A percentile compares a stretch with the other conserved stretches of the same genome.
These are phyloP conservation scores for Euclidia mi DNA, from an alignment of 2,888 invertebrate species.

Conservation along the genomic window DNA sequence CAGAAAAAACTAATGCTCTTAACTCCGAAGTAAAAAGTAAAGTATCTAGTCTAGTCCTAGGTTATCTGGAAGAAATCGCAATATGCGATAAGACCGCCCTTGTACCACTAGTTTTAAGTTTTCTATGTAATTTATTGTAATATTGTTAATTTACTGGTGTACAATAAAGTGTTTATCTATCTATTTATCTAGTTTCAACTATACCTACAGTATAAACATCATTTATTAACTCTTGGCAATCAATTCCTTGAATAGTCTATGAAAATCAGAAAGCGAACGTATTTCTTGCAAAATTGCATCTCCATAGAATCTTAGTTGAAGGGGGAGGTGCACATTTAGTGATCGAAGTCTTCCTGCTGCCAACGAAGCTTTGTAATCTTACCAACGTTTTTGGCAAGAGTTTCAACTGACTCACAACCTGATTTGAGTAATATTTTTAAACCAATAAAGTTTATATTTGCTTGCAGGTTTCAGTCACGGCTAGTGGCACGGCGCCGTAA, in stretches of 20 bases:
- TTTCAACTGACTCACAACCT: constrained; percentile 1
- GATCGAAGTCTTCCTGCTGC: constrained; percentile 53
- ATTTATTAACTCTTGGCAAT: too few species aligned
- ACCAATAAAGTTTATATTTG: constrained; percentile 22
- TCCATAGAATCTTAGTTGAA: constrained; percentile 9
- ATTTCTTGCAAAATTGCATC: constrained; percentile 32
- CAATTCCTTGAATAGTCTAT: background rate
- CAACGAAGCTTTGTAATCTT: constrained; percentile 54
- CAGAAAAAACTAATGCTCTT: too few species aligned
- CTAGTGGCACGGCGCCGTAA: constrained; percentile 28
- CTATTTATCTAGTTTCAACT: too few species aligned
- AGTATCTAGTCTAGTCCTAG: too few species aligned
- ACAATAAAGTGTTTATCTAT: too few species aligned
- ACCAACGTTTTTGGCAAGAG: constrained; percentile 57
- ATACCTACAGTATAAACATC: too few species aligned
- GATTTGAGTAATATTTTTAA: constrained; percentile 12
- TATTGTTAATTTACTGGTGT: too few species aligned
- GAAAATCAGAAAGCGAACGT: constrained; percentile 17
- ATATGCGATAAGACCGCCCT: too few species aligned
- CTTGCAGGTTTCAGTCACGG: constrained; percentile 7
- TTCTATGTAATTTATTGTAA: too few species aligned
- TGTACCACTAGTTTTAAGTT: too few species aligned
- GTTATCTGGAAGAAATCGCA: too few species aligned
- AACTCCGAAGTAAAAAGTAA: too few species aligned
- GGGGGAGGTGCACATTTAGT: constrained; percentile 20